Conservation (phyloP, 2,113 vertebrate species). For the Elachura formosa region DNA sequence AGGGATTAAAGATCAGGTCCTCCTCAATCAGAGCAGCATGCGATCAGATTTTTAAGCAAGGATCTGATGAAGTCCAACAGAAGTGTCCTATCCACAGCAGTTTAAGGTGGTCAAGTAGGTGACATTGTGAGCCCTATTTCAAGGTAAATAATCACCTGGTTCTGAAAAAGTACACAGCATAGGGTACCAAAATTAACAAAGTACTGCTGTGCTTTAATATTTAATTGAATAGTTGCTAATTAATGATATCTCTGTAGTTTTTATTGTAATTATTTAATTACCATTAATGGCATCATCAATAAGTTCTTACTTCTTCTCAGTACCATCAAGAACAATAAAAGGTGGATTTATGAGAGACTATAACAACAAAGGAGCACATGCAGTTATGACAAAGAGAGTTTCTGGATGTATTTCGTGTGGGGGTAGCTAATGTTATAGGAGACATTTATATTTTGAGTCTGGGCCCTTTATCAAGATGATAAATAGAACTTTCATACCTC, state of each 20-base stretch:
- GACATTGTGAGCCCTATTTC: not conserved
- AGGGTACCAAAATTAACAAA: not conserved
- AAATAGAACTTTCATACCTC: conserved; percentile 63
- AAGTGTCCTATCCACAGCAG: not conserved
- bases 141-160: not conserved
- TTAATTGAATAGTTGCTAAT: not conserved
- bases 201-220: not conserved
- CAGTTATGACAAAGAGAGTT: not conserved
- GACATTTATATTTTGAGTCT: not conserved
- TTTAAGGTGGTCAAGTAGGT: not conserved
- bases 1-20: not conserved
- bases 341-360: not conserved
- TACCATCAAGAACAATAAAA: not conserved
- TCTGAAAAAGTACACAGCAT: not conserved
- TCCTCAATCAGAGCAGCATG: not conserved
- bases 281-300: not conserved
- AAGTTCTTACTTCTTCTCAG: not conserved
- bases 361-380: not conserved
- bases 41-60: not conserved
- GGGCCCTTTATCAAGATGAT: not conserved
- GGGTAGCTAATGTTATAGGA: not conserved
- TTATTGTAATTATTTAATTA: not conserved
- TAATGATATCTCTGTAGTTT: not conserved
- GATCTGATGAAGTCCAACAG: not conserved
- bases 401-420: not conserved